Base-by-base conservation (phyloP, 2,888 invertebrate genomes). In the Temnothorax rugatulus region DNA sequence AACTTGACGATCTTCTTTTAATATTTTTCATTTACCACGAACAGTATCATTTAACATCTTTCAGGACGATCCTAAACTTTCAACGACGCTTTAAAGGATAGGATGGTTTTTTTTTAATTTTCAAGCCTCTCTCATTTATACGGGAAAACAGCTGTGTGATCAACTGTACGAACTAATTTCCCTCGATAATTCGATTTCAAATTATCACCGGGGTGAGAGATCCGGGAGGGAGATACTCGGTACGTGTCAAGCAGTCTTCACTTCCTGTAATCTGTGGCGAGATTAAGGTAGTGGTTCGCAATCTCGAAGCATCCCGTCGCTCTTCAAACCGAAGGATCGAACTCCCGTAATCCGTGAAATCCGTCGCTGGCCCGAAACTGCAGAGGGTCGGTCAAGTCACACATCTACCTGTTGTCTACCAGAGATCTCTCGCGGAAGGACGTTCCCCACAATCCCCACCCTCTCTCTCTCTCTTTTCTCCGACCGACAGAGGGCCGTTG, bases 401-500 rank as follows among this genome's bases (percentile, higher is more conserved):
- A n/a, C n/a, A 25, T 59, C 63, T 38, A 74, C 44, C 38, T 57
- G 57, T 57, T 34, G 50, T 34, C 44, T n/a, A 44, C 11, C 44
- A 11, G 2, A 52, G 11, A 8, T 68, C 9, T 29, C 21, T n/a
- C 18, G 18, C n/a, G 74, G 47, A 21, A 41, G 38, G 52, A 54
- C 18, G 21, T 47, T 61, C 71, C 68, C 73, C 73, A 5, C 54
- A 29, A 29, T 29, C 75, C 54, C 29, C 4, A 34, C 15, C 44
- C 52, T 50, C 15, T 4, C 52, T 52, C 18, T 13, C 25, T 15
- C 47, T 47, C 54, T 38, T n/a, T 1, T 82, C 87, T 87, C 44
- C 75, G 29, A 9, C 84, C 82, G 89, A 77, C 84, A 47, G 69
- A 44, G 21, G 61, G 38, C 9, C 41, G 38, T 7, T 25, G 83